Conservation (phyloP, 2,888 invertebrate genomes). For the Spodoptera littoralis region DNA sequence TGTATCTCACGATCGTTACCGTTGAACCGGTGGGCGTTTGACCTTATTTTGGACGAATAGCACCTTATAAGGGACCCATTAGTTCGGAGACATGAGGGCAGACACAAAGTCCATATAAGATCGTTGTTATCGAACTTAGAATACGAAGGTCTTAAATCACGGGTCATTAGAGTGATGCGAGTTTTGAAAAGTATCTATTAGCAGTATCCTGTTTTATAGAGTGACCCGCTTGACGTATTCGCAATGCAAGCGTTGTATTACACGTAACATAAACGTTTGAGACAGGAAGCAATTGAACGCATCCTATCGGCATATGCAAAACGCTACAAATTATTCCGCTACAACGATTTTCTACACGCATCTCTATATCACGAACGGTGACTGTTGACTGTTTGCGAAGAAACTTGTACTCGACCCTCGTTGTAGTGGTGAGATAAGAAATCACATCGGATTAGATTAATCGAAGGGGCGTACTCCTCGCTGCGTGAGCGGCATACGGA, state of each 20-base stretch:
- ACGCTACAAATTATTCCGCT: conserved; percentile 70
- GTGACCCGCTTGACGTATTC: conserved; percentile 48
- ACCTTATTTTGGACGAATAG: conserved; percentile 70
- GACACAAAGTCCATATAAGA: conserved; percentile 68
- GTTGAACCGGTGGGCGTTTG: conserved; percentile 73
- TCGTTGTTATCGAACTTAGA: conserved; percentile 61
- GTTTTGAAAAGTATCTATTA: conserved; percentile 45
- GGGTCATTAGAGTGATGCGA: conserved; percentile 54
- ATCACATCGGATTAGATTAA: conserved; percentile 70
- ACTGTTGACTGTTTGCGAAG: conserved; percentile 47
- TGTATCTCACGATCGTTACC: conserved; percentile 74
- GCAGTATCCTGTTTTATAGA: conserved; percentile 16
- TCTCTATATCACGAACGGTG: conserved; percentile 49
- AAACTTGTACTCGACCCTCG: conserved; percentile 56
- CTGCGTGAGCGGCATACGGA: conserved; percentile 64
- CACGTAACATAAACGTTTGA: conserved; percentile 66
- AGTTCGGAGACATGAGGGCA: conserved; percentile 65
- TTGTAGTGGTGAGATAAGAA: conserved; percentile 60
- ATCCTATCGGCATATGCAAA: conserved; percentile 71
- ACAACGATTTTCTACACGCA: conserved; percentile 73
- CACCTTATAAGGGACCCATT: conserved; percentile 78
- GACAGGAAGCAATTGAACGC: conserved; percentile 70
- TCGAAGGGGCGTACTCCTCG: conserved; percentile 63
- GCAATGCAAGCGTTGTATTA: conserved; percentile 62
- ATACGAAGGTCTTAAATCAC: conserved; percentile 18